Evolutionary conservation across 1,140 invertebrate species (phyloP).

Genomic region (Temnothorax longispinosus): DNA sequence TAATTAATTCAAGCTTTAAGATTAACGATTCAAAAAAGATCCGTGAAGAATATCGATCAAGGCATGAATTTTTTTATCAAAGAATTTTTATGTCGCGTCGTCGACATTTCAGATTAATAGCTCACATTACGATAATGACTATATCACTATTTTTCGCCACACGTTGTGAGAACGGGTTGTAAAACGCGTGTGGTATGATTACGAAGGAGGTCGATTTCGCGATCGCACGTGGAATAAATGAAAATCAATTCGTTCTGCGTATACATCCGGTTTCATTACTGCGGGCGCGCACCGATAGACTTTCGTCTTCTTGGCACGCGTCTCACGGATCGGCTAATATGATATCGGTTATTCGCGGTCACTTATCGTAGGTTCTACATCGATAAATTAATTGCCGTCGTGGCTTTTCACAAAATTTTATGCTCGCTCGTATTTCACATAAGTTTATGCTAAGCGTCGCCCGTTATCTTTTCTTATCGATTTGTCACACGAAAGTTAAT

Average conservation of each 20-base stretch:
- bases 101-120: not conserved
- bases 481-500: constrained; percentile 42
- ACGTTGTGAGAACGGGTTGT: not conserved
- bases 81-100: not conserved
- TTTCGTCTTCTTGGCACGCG: constrained; percentile 13
- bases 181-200: not conserved
- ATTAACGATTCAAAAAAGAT: not conserved
- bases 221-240: constrained; percentile 37
- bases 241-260: constrained; percentile 16
- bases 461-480: constrained; percentile 10
- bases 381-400: constrained; percentile 33
- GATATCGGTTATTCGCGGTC: constrained; percentile 11
- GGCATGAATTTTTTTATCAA: not conserved
- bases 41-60: not conserved
- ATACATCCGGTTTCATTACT: not conserved
- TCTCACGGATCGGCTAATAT: not conserved
- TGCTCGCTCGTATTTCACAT: not conserved
- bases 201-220: constrained; percentile 13
- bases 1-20: not conserved
- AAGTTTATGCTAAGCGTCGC: not conserved
- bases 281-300: not conserved
- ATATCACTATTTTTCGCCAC: not conserved
- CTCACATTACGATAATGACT: not conserved
- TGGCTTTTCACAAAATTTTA: constrained; percentile 7
- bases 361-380: not conserved